A percentile compares a stretch with the other conserved stretches of the same genome.
Conservation (phyloP, 2,888 invertebrate genomes). For the Fissipunctia ypsillon region DNA sequence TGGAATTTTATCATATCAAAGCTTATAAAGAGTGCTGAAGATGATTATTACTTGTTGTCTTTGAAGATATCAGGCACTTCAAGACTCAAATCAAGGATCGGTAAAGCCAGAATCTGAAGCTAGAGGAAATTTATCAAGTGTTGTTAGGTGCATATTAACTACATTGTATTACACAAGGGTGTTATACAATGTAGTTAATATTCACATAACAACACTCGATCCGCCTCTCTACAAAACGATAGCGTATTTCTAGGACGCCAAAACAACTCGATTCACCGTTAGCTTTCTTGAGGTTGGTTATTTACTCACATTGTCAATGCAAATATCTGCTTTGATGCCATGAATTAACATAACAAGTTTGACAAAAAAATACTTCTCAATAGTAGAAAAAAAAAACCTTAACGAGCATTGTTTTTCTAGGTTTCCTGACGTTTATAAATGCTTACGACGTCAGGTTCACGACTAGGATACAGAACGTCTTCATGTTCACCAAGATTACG, state of each 20-base stretch:
- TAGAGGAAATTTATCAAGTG: background rate
- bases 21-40: background rate
- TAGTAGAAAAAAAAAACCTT: background rate
- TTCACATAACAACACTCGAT: background rate
- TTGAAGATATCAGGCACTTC: conserved; percentile 1
- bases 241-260: conserved; percentile 16
- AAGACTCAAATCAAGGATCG: background rate
- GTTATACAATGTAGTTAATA: conserved; percentile 12
- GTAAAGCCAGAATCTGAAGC: background rate
- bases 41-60: conserved; percentile 3
- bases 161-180: too few species aligned
- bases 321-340: background rate
- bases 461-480: conserved; percentile 96
- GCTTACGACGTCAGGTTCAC: conserved; percentile 96
- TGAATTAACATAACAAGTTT: conserved; percentile 22
- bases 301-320: conserved; percentile 15
- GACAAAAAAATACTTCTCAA: background rate
- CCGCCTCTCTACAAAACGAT: conserved; percentile 13
- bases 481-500: conserved; percentile 97
- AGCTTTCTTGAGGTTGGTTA: conserved; percentile 1
- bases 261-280: conserved; percentile 19
- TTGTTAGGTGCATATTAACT: too few species aligned
- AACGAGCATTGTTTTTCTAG: conserved; percentile 81
- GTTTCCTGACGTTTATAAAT: conserved; percentile 96
- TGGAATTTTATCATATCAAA: conserved; percentile 5